Conservation (phyloP, 2,797 vertebrate genomes). For the Hypotaenidia philippensis region DNA sequence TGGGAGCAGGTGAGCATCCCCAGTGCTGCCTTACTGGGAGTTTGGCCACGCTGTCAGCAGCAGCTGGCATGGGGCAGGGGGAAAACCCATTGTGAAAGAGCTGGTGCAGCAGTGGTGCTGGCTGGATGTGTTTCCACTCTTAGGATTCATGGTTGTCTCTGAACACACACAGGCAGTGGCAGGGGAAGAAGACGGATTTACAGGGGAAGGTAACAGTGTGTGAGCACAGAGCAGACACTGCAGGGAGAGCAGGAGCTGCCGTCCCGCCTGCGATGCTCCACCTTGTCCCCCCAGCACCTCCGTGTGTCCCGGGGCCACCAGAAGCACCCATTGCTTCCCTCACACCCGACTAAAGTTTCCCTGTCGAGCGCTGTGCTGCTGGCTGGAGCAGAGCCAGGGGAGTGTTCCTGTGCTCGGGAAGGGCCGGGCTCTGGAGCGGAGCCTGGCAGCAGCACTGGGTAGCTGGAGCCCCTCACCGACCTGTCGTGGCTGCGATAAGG, state of each 20-base stretch:
- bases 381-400: neutral
- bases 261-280: no score
- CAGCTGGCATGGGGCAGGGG: neutral
- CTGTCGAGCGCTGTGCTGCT: neutral
- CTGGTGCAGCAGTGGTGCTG: neutral
- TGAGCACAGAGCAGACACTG: neutral
- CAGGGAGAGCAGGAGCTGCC: neutral
- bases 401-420: no score
- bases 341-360: neutral
- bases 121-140: fast-evolving
- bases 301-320: neutral
- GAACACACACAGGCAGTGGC: neutral
- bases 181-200: no score
- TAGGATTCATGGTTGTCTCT: neutral
- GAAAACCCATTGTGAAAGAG: fast-evolving
- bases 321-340: neutral
- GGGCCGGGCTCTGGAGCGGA: neutral
- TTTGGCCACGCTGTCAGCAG: neutral
- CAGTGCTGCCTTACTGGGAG: fast-evolving
- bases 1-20: neutral
- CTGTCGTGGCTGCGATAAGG: neutral
- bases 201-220: no score
- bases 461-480: neutral
- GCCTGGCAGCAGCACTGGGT: neutral
- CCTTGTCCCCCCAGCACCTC: neutral